Base-by-base conservation (phyloP, 64 coral and sea anemone species). In the Actinia tenebrosa region DNA sequence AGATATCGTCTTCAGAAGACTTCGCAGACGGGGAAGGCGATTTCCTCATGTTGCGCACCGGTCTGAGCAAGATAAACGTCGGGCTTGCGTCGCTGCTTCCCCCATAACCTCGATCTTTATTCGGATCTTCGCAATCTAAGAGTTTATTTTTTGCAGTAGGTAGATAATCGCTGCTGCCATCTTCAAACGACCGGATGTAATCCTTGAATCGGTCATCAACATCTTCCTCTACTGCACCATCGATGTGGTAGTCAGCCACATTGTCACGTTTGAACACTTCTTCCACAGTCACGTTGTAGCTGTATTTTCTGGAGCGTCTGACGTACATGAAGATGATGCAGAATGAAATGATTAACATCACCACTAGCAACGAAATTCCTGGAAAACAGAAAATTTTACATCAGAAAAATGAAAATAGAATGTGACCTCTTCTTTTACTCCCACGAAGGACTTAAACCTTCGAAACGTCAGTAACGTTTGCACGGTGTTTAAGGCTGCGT, bases 221-320 rank as follows among this genome's bases (percentile, higher is more conserved):
- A 56, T 96, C 94, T 61, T 90, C 91, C 47, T 96, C 94, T 0
- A 90, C 90, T n/a, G 91, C 94, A 7, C 94, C 94, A n/a, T 96
- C 88, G 75, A 96, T 93, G 61, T 87, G 92, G 56, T 96, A 96
- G 30, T 93, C 91, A 7, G 89, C 59, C 2, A 96, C 86, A 71
- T 96, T 96, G 52, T 96, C 94, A 6, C 91, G 94, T 45, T 89
- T 89, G 77, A 93, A 96, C 14, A 87, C 88, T 4, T 96, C 86
- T 55, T 90, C 91, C 16, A 88, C 52, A 16, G 54, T 79, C 7
- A 85, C 27, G 14, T 93, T 83, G 43, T 30, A 54, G 54, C 81
- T 93, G 16, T 82, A 26, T 25, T 87, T 85, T 81, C 58, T 71
- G 4, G 63, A 77, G 69, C 91, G 86, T 66, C 89, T 89, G 78